Evolutionary conservation across 2,797 vertebrate genomes (phyloP).

Genomic region (Erethizon dorsatum): DNA sequence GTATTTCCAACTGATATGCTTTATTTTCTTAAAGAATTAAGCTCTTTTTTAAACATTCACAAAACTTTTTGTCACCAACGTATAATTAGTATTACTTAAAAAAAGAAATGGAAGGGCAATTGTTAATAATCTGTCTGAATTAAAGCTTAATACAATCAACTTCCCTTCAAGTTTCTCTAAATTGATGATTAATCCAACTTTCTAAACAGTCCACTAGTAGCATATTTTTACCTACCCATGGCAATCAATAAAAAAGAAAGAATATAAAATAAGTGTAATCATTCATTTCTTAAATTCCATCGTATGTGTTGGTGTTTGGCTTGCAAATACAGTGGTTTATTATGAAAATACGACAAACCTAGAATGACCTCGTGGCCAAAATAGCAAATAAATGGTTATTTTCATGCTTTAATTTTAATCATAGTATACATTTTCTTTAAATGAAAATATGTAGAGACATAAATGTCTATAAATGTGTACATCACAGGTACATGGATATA

Average conservation of each 20-base stretch:
- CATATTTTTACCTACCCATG: background rate
- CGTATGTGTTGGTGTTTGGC: conserved; percentile 43
- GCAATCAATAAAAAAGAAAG: conserved; percentile 27
- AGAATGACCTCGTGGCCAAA: conserved; percentile 22
- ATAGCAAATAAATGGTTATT: conserved; percentile 53
- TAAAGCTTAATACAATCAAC: background rate
- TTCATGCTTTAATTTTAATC: conserved; percentile 18
- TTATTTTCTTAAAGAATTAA: background rate
- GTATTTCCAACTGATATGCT: background rate
- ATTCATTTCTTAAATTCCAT: conserved; percentile 65
- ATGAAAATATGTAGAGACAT: background rate
- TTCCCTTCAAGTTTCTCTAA: background rate
- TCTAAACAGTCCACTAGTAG: conserved; percentile 5
- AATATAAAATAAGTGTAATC: conserved; percentile 56
- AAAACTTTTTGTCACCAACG: background rate
- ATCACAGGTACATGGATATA: background rate
- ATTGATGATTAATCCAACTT: conserved; percentile 6
- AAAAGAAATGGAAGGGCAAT: background rate
- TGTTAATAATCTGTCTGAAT: conserved; percentile 10
- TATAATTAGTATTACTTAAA: background rate
- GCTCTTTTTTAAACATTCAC: background rate
- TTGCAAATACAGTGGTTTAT: conserved; percentile 68
- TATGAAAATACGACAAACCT: conserved; percentile 70
- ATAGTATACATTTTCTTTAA: conserved; percentile 4
- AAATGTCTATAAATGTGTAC: too few relatives aligned